Evolutionary conservation across 2,113 vertebrate species (phyloP).

Genomic region (Hyaena hyaena): DNA sequence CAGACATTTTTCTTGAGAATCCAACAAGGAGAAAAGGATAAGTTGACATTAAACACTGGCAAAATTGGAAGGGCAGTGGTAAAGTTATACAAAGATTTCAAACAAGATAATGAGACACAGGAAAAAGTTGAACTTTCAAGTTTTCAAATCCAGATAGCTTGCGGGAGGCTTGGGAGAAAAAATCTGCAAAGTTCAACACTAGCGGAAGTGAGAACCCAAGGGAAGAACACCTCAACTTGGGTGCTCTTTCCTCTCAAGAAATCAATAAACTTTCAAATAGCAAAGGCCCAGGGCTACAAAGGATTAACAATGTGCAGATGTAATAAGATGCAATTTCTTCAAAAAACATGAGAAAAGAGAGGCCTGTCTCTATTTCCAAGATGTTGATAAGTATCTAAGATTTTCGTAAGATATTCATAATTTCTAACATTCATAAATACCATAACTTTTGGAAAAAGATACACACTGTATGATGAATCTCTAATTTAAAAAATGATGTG

Average conservation of each 20-base stretch:
- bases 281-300: background rate
- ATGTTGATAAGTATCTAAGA: background rate
- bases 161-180: background rate
- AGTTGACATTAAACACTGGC: background rate
- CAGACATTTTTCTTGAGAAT: background rate
- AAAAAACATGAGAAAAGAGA: background rate
- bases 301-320: background rate
- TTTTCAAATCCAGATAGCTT: conserved; percentile 13
- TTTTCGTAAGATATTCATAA: background rate
- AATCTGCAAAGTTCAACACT: background rate
- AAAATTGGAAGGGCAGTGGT: conserved; percentile 20
- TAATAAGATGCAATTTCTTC: background rate
- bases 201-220: background rate
- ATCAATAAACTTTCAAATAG: background rate
- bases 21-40: background rate
- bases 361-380: background rate
- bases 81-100: background rate
- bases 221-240: background rate
- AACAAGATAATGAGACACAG: background rate
- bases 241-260: background rate
- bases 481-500: background rate
- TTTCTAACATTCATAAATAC: conserved; percentile 3
- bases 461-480: background rate
- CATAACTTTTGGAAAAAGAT: background rate
- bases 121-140: background rate